Evolutionary conservation across 2,113 vertebrate genomes (phyloP).

Genomic region (Anser cygnoides): DNA sequence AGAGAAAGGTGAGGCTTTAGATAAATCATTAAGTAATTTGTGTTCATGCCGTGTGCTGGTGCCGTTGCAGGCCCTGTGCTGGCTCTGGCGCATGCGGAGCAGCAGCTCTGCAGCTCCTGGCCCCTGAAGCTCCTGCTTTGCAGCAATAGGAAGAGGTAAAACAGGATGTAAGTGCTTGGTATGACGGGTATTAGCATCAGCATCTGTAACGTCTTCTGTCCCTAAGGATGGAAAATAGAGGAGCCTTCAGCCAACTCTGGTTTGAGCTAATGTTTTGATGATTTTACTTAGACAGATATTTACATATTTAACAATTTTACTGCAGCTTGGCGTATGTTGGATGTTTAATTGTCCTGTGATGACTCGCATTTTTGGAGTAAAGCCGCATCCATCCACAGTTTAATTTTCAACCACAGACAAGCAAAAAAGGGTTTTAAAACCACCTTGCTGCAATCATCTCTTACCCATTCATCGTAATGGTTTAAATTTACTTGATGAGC

Average conservation of each 20-base stretch:
- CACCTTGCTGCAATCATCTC: not conserved
- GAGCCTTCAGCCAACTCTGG: not conserved
- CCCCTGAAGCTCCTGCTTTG: not conserved
- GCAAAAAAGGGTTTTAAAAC: not conserved
- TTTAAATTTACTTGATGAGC: not conserved
- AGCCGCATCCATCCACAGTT: not conserved
- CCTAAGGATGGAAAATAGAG: not conserved
- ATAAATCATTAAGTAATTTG: no score
- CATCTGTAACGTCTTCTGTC: not conserved
- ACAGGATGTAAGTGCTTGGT: not conserved
- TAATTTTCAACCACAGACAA: not conserved
- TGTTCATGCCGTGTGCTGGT: no score
- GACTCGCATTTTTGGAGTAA: not conserved
- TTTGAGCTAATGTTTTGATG: not conserved
- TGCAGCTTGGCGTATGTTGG: not conserved
- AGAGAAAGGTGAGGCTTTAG: no score
- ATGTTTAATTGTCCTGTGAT: not conserved
- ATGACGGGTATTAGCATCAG: not conserved
- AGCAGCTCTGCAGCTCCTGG: no score
- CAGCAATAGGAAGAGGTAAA: not conserved
- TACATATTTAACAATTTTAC: not conserved
- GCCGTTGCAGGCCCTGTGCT: no score
- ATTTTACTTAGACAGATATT: slow-evolving; percentile 3
- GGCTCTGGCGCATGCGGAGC: no score
- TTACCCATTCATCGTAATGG: not conserved